Evolutionary conservation across 2,888 invertebrate species (phyloP).

Genomic region (Thysanoteuthis rhombus): DNA sequence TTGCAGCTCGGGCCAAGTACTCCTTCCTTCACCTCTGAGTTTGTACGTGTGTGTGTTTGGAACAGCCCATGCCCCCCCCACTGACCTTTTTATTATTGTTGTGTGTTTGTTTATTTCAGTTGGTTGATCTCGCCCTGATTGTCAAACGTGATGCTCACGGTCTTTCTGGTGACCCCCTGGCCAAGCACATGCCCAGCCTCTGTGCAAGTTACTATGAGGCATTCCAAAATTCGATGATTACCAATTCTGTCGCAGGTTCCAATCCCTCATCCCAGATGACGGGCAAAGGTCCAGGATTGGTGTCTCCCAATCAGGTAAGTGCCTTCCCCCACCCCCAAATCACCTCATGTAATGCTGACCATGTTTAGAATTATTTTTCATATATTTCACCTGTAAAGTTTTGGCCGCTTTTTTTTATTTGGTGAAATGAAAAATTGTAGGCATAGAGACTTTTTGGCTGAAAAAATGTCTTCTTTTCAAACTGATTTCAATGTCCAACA

Average conservation of each 20-base stretch:
- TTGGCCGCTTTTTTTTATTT: too few relatives aligned
- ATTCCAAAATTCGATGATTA: neutral
- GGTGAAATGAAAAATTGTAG: too few relatives aligned
- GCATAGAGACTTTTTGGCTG: too few relatives aligned
- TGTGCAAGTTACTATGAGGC: conserved; percentile 43
- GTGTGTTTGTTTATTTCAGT: conserved; percentile 58
- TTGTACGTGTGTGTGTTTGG: neutral
- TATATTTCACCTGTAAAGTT: too few relatives aligned
- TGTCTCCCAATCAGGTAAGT: conserved; percentile 41
- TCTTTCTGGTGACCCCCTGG: conserved; percentile 56
- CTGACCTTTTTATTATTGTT: neutral
- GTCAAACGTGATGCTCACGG: conserved; percentile 77
- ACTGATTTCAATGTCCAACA: too few relatives aligned
- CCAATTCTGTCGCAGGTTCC: neutral
- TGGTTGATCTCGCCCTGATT: conserved; percentile 84
- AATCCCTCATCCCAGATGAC: neutral
- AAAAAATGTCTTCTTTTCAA: too few relatives aligned
- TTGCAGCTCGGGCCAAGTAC: too few relatives aligned
- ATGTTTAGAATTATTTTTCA: too few relatives aligned
- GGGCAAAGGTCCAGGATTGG: conserved; percentile 34
- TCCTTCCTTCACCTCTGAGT: neutral
- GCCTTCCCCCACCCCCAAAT: too few relatives aligned
- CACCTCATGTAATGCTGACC: too few relatives aligned
- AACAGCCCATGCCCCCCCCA: neutral
- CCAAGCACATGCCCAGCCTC: conserved; percentile 47